Evolutionary conservation across 2,797 vertebrate genomes (phyloP), one percentile per base, ranked within the genome.

Genomic region (Squalus acanthias): DNA sequence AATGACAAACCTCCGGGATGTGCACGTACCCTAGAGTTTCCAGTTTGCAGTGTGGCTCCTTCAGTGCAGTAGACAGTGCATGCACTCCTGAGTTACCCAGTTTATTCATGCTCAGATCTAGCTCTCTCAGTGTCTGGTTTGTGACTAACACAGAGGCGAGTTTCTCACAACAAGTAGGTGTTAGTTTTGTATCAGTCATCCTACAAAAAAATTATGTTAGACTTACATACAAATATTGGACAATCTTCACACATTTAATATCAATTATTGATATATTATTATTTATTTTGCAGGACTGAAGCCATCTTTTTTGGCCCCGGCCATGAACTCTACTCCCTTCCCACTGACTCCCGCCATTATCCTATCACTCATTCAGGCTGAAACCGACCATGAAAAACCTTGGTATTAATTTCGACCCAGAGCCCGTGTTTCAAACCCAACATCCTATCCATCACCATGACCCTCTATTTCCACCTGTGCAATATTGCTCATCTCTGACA

Each of bases 161-260:
- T 93, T 93, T 93, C 91, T 69, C 91, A 69, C 91, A 93, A 46
- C 91, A 93, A 24, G 91, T 93, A 46, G 91, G 20, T 46, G 91
- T 93, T 46, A 93, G 91, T 67, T 93, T 93, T 69, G 91, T 93
- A 69, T 93, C n/a, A 0, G 63, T 93, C 20, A 93, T 39, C 65
- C 91, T 93, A 46, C 8, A 93, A 69, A 65, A 69, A 46, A 46
- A 57, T 5, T 24, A 24, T 67, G 20, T 67, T 39, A 93, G 9
- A 82, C 0, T 2, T 46, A 24, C 8, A 69, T 26, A 9, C n/a
- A 39, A 69, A 69, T 15, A 69, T 46, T 46, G n/a, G n/a, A 69
- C 39, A 93, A 69, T 22, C 8, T 39, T 93, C 9, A 93, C 65
- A 39, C n/a, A 69, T 69, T 67, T 13, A 93, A 69, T 69, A 69